Evolutionary conservation across 1,140 invertebrate species (phyloP).

Genomic region (Ceratitis capitata): DNA sequence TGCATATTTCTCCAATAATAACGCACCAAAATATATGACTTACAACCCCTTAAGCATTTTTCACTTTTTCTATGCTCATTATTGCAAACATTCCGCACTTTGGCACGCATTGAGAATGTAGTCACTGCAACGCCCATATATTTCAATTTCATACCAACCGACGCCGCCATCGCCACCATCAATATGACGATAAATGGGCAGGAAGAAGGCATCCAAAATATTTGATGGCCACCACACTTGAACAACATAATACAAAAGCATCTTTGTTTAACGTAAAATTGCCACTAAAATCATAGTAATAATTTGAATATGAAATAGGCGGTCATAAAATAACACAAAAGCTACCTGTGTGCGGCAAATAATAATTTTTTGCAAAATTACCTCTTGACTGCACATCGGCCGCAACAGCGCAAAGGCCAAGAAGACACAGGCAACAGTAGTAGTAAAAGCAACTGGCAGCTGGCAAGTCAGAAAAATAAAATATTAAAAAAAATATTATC

Average conservation of each 20-base stretch:
- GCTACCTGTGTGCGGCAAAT: not conserved
- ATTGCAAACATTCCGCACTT: constrained; percentile 1
- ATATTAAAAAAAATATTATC: not conserved
- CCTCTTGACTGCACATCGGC: not conserved
- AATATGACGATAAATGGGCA: not conserved
- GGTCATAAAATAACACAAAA: constrained; percentile 8
- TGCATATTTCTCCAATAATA: too few species aligned
- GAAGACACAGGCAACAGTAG: not conserved
- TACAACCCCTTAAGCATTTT: not conserved
- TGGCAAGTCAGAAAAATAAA: too few species aligned
- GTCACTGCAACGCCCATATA: not conserved
- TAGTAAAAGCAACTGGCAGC: too few species aligned
- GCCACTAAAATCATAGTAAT: constrained; percentile 5
- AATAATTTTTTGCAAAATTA: constrained; percentile 19
- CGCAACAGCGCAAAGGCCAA: not conserved
- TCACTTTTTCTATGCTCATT: not conserved
- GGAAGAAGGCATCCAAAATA: not conserved
- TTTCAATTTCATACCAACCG: not conserved
- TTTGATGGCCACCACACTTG: constrained; percentile 13
- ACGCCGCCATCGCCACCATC: not conserved
- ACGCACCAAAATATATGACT: too few species aligned
- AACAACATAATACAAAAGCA: not conserved
- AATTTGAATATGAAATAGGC: constrained; percentile 34
- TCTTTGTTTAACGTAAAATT: not conserved
- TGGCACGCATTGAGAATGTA: not conserved